Evolutionary conservation across 2,888 invertebrate genomes (phyloP), one percentile per base, ranked within the genome.

Genomic region (Pantelozetes paolii): DNA sequence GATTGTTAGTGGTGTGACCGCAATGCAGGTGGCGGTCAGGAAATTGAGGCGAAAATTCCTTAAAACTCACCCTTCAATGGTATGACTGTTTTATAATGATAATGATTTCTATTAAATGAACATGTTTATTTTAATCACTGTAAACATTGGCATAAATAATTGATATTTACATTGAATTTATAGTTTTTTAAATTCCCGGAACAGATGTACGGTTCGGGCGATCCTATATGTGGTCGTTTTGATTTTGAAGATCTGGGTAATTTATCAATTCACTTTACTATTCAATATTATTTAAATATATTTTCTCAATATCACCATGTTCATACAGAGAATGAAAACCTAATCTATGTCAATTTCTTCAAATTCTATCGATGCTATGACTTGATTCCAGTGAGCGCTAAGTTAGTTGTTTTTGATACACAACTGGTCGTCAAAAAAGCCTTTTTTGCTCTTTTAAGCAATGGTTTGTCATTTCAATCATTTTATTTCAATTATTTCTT

Each of bases 281-380:
- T n/a, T n/a, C n/a, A n/a, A 42, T 70, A 20, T 18, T 28, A 54
- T 20, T 30, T 36, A 42, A 36, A 57, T 23, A n/a, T n/a, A n/a
- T n/a, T n/a, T n/a, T n/a, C 23, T 23, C 0, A n/a, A n/a, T n/a
- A n/a, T n/a, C n/a, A n/a, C n/a, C n/a, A 30, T 18, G 62, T n/a
- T n/a, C 32, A 18, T 23, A 94, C 94, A 86, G 93, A 94, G 84
- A 94, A 96, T 86, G 94, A 95, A 85, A 92, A 93, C 82, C 93
- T 94, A 85, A 95, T 96, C 82, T 95, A 94, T 85, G 94, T 94
- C 80, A 96, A 96, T 84, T 99, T 99, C 87, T 98, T 99, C 89
- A 94, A 94, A 85, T 97, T 96, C 85, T 98, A 99, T 88, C 96
- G 95, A 85, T 98, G 98, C 84, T 99, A 99, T 86, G 99, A 99